These are phyloP conservation scores for Zaprionus davidi DNA, from an alignment of 1,140 invertebrate genomes.

Conservation along the genomic window DNA sequence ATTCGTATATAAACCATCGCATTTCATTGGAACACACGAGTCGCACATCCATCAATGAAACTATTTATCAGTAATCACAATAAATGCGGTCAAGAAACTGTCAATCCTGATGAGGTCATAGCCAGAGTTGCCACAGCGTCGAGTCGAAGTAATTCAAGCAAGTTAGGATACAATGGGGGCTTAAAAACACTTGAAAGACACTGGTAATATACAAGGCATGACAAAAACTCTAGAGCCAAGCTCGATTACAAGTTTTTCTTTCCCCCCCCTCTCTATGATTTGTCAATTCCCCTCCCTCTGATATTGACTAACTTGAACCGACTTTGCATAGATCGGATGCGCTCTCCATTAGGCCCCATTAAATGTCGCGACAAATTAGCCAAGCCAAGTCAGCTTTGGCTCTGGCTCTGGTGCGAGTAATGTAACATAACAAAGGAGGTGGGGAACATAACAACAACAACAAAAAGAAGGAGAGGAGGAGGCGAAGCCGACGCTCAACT, in stretches of 20 bases:
- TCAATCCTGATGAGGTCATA: background rate
- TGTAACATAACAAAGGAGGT: constrained; percentile 10
- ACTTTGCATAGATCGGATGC: constrained; percentile 36
- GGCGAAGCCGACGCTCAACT: constrained; percentile 24
- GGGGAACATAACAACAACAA: background rate
- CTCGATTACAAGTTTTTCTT: background rate
- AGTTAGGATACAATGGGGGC: background rate
- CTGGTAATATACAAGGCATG: background rate
- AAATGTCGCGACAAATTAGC: constrained; percentile 51
- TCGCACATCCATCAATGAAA: background rate
- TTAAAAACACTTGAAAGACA: background rate
- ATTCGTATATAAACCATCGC: constrained; percentile 13
- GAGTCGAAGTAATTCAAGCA: background rate
- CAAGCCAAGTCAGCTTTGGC: background rate
- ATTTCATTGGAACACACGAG: constrained; percentile 25
- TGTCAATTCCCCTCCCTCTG: constrained; percentile 3
- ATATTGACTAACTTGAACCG: constrained; percentile 24
- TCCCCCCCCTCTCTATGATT: background rate
- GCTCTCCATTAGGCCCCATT: constrained; percentile 45
- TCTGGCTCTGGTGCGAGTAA: background rate
- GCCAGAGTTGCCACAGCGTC: background rate
- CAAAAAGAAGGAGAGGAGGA: background rate
- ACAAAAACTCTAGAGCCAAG: background rate
- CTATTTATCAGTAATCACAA: constrained; percentile 15
- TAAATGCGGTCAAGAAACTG: background rate